Base-by-base conservation (phyloP, 2,888 invertebrate genomes). In the Ophraella communa region DNA sequence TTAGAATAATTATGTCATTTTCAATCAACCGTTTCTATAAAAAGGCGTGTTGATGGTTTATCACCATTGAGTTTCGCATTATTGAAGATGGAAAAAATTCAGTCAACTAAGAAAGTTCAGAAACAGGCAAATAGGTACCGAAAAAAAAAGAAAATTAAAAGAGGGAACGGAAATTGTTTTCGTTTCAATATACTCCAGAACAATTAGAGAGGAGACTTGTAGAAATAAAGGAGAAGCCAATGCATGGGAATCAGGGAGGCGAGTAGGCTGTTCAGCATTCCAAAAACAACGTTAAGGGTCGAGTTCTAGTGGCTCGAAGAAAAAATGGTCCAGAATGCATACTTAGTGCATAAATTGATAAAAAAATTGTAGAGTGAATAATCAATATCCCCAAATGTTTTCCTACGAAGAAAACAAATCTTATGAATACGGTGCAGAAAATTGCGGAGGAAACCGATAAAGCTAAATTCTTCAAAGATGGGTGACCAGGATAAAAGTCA, bases 171-270 rank as follows among this genome's bases (percentile, higher is more conserved):
- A 33, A 33, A 33, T 33, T 33, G 33, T 33, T 33, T 33, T 33
- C n/a, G 33, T 33, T 33, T 33, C 33, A 33, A 33, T 33, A 33
- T n/a, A n/a, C 10, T 33, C n/a, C 33, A 33, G 10, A 33, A 33
- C 3, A 33, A 33, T 33, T 33, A 33, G 33, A 33, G 33, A 33
- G 33, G 33, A n/a, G 11, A 1, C 33, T 33, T 33, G 4, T 2
- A 33, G 33, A 33, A n/a, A 33, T 33, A 33, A 33, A 33, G 33
- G 33, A 33, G 33, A 33, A 33, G 33, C 33, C 10, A 27, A 27
- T n/a, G n/a, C n/a, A 58, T 52, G 42, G 24, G 33, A 33, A 51
- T 52, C 51, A n/a, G 52, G 49, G 59, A 21, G 52, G 52, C 18
- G 39, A 27, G 33, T 33, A 33, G 2, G 10, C 33, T 33, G n/a